Base-by-base conservation (phyloP, 2,797 vertebrate species). In the Todus mexicanus region DNA sequence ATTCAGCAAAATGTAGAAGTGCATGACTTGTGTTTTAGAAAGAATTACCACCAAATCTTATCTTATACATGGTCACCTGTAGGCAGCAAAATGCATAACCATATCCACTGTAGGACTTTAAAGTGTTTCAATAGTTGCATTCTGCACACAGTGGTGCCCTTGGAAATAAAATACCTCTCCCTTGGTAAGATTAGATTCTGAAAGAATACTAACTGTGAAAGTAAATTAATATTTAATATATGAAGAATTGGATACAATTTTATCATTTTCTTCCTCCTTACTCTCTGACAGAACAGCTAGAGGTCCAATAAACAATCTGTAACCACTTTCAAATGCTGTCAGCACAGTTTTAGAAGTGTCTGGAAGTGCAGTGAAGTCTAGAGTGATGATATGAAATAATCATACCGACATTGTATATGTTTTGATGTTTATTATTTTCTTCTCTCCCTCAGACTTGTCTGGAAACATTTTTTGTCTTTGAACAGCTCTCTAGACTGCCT, bases 381-480 rank as follows among this genome's bases (percentile, higher is more conserved):
- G 21, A 93, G 64, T 33, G 51, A 74, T 2, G 4, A 42, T 15
- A 45, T 65, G 70, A 91, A 91, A 70, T 37, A 50, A 85, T 92
- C 38, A 31, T 27, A 25, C 61, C 63, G 80, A 70, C 60, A 35
- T 13, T 66, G 47, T 59, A 21, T 33, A 64, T 43, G 19, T 94
- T 93, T 78, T 84, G 63, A 90, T 50, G 56, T 86, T 87, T 92
- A 22, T 70, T 78, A 51, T 90, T 91, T 93, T 18, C 40, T 91
- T 94, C 56, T 73, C 43, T 73, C 23, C 17, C n/a, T 76, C 70
- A 73, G 48, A 86, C 43, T 86, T 81, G 60, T 84, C 87, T 84
- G 70, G 77, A 84, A 92, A 78, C 14, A 31, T 86, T 69, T 90
- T 33, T 40, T 73, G 47, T 53, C 66, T 90, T 87, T 0, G 0